Evolutionary conservation across 2,888 invertebrate genomes (phyloP), one percentile per base, ranked within the genome.

Genomic region (Drosophila longiperda): DNA sequence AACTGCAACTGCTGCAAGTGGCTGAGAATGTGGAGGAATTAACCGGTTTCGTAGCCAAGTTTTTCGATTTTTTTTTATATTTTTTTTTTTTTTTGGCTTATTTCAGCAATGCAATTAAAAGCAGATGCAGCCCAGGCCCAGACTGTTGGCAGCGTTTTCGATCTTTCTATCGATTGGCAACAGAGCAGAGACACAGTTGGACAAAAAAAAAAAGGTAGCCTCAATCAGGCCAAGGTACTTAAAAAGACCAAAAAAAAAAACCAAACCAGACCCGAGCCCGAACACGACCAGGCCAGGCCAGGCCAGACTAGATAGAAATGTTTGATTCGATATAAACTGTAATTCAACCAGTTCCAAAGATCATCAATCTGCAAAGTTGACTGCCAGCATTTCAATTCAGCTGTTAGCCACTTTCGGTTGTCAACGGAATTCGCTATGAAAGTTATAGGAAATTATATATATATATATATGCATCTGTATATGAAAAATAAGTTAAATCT

Each of bases 31-130:
- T 7, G 23, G 8, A 9, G 26, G 23, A 29, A 20, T 34, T 40
- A 74, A 74, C 77, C 80, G 54, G 77, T 79, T 79, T 70, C 11
- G 33, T 45, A 33, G 76, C 75, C 75, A 59, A 75, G 70, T 57
- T 61, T 57, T 61, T 69, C 64, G 80, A 67, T 60, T 61, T 61
- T 29, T 2, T 4, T 3, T 26, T 29, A 0, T 29, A 6, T 29
- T 29, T 29, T 26, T 29, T 5, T 29, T 29, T 29, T 29, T 29
- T 29, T 64, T 57, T 67, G 64, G 60, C 73, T 62, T 63, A 76
- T 61, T 79, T 72, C 75, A 61, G 74, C 80, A 72, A 66, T 70
- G 89, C 89, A 84, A 84, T 89, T 89, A 84, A 89, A 87, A 64
- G 70, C 80, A 72, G 77, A 82, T 72, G 83, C 71, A 64, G 26